Evolutionary conservation across 2,797 vertebrate species (phyloP).

Genomic region (Esox lucius): DNA sequence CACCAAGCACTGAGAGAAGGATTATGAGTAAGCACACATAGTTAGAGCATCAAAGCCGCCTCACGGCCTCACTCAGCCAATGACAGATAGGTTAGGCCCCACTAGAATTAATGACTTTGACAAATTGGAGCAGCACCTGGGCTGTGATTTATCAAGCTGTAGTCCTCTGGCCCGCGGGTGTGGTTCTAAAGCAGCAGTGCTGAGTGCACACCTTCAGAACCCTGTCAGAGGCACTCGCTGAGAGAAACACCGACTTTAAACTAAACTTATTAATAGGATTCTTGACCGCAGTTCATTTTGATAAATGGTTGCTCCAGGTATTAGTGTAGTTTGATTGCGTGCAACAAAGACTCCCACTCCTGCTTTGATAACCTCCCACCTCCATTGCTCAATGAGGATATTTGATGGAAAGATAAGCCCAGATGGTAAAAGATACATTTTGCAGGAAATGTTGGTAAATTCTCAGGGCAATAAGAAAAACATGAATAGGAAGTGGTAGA

Average conservation of each 20-base stretch:
- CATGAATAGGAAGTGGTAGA: constrained; percentile 60
- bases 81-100: constrained; percentile 77
- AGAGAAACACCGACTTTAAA: constrained; percentile 32
- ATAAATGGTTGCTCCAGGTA: constrained; percentile 76
- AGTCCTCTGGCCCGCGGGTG: constrained; percentile 71
- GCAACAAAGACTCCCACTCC: constrained; percentile 67
- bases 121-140: constrained; percentile 88
- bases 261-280: constrained; percentile 76
- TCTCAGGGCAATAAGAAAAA: constrained; percentile 63
- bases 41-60: constrained; percentile 66
- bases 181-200: constrained; percentile 46
- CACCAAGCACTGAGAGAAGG: constrained; percentile 52
- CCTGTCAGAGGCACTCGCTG: not conserved
- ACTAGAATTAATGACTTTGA: constrained; percentile 87
- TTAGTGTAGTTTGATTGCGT: constrained; percentile 50
- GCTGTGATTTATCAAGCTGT: constrained; percentile 82
- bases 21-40: constrained; percentile 44
- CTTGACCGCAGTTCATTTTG: constrained; percentile 81
- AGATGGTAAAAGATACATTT: constrained; percentile 64
- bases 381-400: constrained; percentile 72
- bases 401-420: constrained; percentile 78
- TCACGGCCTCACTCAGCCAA: constrained; percentile 61
- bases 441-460: constrained; percentile 43
- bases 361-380: constrained; percentile 79
- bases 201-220: constrained; percentile 69